phyloP scores from a whole-genome alignment of 2,888 invertebrate species.

The Tetranychus truncatus region DNA sequence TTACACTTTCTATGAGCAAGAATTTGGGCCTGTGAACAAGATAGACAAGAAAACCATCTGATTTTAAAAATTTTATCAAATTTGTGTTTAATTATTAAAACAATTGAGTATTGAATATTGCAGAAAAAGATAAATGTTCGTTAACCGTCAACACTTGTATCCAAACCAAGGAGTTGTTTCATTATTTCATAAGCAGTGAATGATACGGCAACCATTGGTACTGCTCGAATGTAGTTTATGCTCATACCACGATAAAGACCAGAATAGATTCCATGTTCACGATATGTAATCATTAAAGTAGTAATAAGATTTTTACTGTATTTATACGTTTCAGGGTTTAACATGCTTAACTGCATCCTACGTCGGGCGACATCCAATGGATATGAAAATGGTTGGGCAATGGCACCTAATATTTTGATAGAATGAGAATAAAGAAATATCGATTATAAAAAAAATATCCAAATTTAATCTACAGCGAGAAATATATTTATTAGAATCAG shows the following conservation, averaged over 20 bases:
- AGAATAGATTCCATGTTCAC: conserved; percentile 54
- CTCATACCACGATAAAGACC: conserved; percentile 79
- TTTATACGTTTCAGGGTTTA: conserved; percentile 49
- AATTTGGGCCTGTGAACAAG: too few relatives aligned
- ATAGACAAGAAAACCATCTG: too few relatives aligned
- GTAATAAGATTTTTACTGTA: conserved; percentile 48
- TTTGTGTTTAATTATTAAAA: too few relatives aligned
- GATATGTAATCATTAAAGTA: conserved; percentile 55
- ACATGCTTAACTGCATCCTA: conserved; percentile 75
- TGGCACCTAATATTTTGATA: conserved; percentile 36
- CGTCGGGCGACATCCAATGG: conserved; percentile 76
- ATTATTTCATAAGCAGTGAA: conserved; percentile 71
- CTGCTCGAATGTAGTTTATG: conserved; percentile 71
- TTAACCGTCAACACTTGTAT: conserved; percentile 37
- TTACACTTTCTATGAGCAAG: too few relatives aligned
- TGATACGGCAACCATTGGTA: conserved; percentile 80
- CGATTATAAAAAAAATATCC: not conserved
- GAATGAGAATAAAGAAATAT: too few relatives aligned
- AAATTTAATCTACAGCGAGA: not conserved
- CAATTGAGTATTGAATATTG: too few relatives aligned
- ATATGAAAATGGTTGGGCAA: conserved; percentile 61
- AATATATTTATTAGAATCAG: not conserved
- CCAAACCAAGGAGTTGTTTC: conserved; percentile 55
- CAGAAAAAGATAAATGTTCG: too few relatives aligned
- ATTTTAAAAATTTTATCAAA: too few relatives aligned